phyloP scores from a whole-genome alignment of 2,113 vertebrate species.

The Bettongia penicillata region DNA sequence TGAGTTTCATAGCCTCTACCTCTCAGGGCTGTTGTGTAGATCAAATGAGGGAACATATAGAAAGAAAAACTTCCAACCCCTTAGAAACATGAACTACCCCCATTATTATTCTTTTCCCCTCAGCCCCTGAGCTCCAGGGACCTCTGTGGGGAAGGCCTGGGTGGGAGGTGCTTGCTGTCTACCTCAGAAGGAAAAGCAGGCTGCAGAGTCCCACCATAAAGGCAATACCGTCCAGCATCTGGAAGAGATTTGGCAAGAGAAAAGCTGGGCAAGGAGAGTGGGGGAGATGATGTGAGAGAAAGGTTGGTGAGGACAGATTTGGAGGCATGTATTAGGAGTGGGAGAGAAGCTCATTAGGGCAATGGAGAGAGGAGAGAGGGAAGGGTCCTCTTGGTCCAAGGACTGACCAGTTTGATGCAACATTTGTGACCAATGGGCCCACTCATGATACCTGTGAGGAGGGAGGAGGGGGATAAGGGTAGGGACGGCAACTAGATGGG shows the following conservation, averaged over 20 bases:
- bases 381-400: not conserved
- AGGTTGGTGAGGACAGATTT: not conserved
- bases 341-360: not conserved
- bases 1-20: not conserved
- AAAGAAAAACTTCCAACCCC: not conserved
- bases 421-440: not conserved
- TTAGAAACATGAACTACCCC: not conserved
- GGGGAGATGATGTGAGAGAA: not conserved
- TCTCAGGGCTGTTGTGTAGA: not conserved
- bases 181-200: not conserved
- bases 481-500: too few species aligned
- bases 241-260: not conserved
- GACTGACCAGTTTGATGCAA: not conserved
- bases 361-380: not conserved
- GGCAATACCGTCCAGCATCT: not conserved
- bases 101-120: not conserved
- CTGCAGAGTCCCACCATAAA: not conserved
- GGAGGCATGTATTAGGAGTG: not conserved
- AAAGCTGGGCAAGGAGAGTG: not conserved
- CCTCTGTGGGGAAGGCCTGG: not conserved
- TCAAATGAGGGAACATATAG: not conserved
- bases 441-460: not conserved
- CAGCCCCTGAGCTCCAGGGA: not conserved
- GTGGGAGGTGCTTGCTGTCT: not conserved
- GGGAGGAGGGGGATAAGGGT: too few species aligned